Base-by-base conservation (phyloP, 2,888 invertebrate species). In the Reticulitermes lucifugus region DNA sequence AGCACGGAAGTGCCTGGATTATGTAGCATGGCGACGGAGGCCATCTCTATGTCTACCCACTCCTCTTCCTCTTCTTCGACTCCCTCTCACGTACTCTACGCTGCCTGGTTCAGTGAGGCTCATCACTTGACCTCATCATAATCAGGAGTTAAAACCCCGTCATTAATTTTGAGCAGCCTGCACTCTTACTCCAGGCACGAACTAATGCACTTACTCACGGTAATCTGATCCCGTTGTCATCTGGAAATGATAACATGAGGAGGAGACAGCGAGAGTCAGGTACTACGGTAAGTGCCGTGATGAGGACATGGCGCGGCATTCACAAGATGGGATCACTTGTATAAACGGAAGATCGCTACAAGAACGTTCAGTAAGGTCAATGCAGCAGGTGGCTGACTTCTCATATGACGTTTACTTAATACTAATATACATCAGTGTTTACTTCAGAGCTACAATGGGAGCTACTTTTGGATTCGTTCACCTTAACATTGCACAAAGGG, bases 201-300 rank as follows among this genome's bases (percentile, higher is more conserved):
- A 46, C 79, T 80, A 80, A 80, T 80, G 80, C 79, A 80, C 35
- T 80, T 80, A 60, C 80, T 35, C 60, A 22, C 25, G 35, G 60
- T 80, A 80, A 80, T 80, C 80, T 80, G 80, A 80, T 59, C 18
- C 79, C 35, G 80, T 59, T 80, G 80, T 80, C 80, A 80, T 80
- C 80, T 29, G 55, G 80, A 43, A 79, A 51, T 46, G 79, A 79
- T 79, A 79, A 79, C 79, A 55, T n/a, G 43, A 75, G 55, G 21
- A 43, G 7, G 14, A 75, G 43, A 4, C 12, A 41, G 70, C 14
- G 35, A 41, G 75, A 77, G 46, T 46, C 46, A 60, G 80, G 51
- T 59, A 55, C 46, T 41, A 46, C 46, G 46, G 12, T 46, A 46
- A 46, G 46, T 46, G 12, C 46, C 46, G 12, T 46, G 46, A 43